Percentiles rank a stretch among this genome's conserved stretches.
phyloP scores from a whole-genome alignment of 1,140 invertebrate species.

The Lepeophtheirus salmonis region DNA sequence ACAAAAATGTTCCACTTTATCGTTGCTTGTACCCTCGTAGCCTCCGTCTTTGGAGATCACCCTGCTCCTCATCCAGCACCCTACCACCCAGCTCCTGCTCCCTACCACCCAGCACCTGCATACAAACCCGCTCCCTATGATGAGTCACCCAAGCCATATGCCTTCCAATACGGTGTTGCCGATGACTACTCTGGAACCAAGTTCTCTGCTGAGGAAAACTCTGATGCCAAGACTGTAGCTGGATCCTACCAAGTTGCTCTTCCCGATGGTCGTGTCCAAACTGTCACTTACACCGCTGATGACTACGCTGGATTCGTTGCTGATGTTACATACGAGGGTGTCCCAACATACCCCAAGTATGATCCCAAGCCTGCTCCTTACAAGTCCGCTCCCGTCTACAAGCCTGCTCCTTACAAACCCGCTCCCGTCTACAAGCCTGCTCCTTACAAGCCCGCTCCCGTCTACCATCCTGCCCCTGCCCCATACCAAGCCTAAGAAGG shows the following conservation, averaged over 20 bases:
- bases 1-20: neutral
- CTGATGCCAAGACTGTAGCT: constrained; percentile 19
- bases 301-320: constrained; percentile 19
- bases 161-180: constrained; percentile 19
- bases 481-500: constrained; percentile 3
- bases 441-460: no score
- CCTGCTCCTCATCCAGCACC: neutral
- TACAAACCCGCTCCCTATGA: neutral
- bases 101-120: constrained; percentile 6
- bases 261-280: constrained; percentile 21
- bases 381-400: constrained; percentile 11
- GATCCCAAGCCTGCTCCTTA: constrained; percentile 11
- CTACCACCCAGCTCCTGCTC: neutral
- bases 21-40: neutral
- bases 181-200: constrained; percentile 20
- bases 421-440: no score
- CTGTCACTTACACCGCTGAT: constrained; percentile 18
- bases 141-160: constrained; percentile 2
- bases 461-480: neutral
- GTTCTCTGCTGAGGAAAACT: constrained; percentile 18
- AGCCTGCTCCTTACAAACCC: constrained; percentile 10
- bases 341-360: constrained; percentile 5
- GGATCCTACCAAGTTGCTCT: constrained; percentile 20
- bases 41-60: neutral
- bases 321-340: constrained; percentile 19